Conservation (phyloP, 2,888 invertebrate genomes). For the Aleiodes alternator region DNA sequence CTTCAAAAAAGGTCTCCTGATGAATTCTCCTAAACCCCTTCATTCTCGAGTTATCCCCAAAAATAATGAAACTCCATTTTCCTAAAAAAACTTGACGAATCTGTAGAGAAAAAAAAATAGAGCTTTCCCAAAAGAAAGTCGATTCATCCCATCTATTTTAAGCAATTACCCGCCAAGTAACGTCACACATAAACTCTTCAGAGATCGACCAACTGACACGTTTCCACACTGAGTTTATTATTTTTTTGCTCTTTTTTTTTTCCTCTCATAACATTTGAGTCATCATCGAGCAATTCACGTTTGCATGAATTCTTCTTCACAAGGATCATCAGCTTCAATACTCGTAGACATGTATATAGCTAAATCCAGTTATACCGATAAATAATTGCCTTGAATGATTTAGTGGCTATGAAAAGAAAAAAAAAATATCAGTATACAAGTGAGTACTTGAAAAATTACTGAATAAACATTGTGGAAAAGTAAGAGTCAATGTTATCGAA, state of each 20-base stretch:
- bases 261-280: conserved; percentile 33
- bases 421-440: too few relatives aligned
- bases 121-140: conserved; percentile 34
- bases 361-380: not conserved
- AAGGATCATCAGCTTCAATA: conserved; percentile 13
- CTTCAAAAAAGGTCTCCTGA: too few relatives aligned
- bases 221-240: conserved; percentile 31
- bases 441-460: too few relatives aligned
- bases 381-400: conserved; percentile 8
- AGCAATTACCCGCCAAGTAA: conserved; percentile 61
- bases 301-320: conserved; percentile 11
- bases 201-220: conserved; percentile 41
- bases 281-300: conserved; percentile 11
- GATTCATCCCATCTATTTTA: conserved; percentile 67
- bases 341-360: not conserved
- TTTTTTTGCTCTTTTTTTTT: conserved; percentile 22
- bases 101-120: too few relatives aligned
- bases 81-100: too few relatives aligned
- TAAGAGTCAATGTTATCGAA: too few relatives aligned
- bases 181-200: conserved; percentile 53
- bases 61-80: too few relatives aligned
- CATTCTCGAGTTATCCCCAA: too few relatives aligned
- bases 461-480: too few relatives aligned
- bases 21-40: too few relatives aligned
- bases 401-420: not conserved